Conservation (phyloP, 2,797 vertebrate species). For the Limosa lapponica region DNA sequence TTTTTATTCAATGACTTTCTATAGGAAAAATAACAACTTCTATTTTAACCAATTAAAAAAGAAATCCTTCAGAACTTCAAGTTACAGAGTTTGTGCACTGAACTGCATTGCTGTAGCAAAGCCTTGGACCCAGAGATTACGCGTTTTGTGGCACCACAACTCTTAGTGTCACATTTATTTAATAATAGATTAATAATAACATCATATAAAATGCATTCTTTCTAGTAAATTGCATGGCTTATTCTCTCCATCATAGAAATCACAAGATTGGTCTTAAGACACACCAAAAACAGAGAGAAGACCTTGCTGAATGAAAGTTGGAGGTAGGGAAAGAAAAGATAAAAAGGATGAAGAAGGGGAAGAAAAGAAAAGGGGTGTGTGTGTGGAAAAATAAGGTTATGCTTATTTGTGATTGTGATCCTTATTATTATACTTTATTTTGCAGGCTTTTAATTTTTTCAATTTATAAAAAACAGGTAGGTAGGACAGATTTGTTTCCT, state of each 20-base stretch:
- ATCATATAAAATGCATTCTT: background rate
- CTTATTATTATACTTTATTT: background rate
- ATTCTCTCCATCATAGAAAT: background rate
- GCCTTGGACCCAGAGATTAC: background rate
- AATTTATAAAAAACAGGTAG: background rate
- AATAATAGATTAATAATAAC: background rate
- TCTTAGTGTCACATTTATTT: background rate
- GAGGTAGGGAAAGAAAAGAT: background rate
- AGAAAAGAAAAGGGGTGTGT: rapidly evolving
- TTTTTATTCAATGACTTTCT: background rate
- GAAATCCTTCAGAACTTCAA: background rate
- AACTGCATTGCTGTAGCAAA: background rate
- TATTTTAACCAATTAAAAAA: background rate
- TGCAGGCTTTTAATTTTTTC: background rate
- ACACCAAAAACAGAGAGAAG: background rate
- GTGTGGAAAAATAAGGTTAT: background rate
- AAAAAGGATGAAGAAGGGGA: background rate
- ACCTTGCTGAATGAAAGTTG: background rate
- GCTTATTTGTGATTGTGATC: background rate
- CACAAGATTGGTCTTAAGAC: background rate
- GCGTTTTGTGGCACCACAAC: background rate
- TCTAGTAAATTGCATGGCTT: background rate
- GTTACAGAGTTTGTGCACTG: background rate
- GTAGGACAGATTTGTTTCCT: background rate
- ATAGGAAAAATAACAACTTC: background rate